phyloP scores from a whole-genome alignment of 2,888 invertebrate genomes.

The Noctua janthina region DNA sequence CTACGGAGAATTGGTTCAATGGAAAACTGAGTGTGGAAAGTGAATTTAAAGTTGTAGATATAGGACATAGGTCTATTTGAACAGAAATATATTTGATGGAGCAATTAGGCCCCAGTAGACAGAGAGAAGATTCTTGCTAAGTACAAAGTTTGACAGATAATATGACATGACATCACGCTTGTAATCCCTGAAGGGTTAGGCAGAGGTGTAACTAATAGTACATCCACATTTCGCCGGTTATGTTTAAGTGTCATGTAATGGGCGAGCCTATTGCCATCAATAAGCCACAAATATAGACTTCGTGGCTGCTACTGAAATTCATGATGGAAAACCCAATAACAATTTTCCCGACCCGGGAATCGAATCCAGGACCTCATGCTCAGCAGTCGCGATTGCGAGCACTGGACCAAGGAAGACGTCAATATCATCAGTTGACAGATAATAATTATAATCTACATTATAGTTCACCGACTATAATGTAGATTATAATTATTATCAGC shows the following conservation, averaged over 20 bases:
- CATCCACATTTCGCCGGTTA: neutral
- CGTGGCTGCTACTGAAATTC: no score
- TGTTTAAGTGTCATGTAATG: neutral
- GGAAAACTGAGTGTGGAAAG: neutral
- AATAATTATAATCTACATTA: neutral
- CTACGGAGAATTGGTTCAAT: constrained; percentile 33
- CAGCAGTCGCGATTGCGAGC: neutral
- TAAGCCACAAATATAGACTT: neutral
- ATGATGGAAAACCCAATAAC: neutral
- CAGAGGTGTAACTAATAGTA: neutral
- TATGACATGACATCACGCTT: no score
- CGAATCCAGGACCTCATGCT: neutral
- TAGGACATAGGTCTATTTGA: neutral
- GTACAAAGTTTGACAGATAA: neutral
- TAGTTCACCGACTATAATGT: neutral
- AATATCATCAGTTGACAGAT: neutral
- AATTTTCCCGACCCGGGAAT: no score
- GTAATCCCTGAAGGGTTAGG: neutral
- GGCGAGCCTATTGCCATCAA: no score
- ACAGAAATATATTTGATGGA: neutral
- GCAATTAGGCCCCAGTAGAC: no score
- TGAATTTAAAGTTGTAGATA: neutral
- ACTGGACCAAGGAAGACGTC: neutral
- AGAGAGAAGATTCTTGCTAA: neutral
- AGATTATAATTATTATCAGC: no score